These are phyloP conservation scores for Vulpes vulpes DNA, from an alignment of 2,113 vertebrate species.

Conservation along the genomic window DNA sequence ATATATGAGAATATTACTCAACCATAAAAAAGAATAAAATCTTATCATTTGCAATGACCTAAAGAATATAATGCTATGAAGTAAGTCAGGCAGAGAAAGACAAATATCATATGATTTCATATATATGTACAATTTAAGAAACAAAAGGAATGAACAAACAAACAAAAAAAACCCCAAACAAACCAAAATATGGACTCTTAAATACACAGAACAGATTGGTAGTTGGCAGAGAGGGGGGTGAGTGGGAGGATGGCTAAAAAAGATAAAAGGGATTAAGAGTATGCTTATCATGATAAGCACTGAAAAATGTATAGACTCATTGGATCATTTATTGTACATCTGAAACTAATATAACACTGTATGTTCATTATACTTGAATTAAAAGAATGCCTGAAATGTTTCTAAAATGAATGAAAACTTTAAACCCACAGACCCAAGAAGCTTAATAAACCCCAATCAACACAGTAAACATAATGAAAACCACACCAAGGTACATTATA, in stretches of 20 bases:
- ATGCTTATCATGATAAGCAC: neutral
- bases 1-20: too few species aligned
- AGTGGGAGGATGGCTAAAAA: neutral
- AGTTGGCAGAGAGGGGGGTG: neutral
- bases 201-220: neutral
- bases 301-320: neutral
- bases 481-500: neutral
- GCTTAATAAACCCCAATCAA: neutral
- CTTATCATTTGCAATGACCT: too few species aligned
- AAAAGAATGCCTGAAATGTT: neutral
- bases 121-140: too few species aligned
- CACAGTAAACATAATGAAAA: neutral
- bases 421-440: neutral
- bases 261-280: neutral
- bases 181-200: too few species aligned
- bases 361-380: neutral
- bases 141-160: neutral
- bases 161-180: neutral
- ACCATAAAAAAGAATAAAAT: too few species aligned
- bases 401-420: neutral
- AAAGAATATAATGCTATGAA: too few species aligned
- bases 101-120: too few species aligned
- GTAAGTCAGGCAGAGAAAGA: too few species aligned
- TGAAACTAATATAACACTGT: neutral
- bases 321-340: neutral